A percentile compares a stretch with the other conserved stretches of the same genome.
Conservation (phyloP, 2,797 vertebrate species). For the Muscicapa comitata region DNA sequence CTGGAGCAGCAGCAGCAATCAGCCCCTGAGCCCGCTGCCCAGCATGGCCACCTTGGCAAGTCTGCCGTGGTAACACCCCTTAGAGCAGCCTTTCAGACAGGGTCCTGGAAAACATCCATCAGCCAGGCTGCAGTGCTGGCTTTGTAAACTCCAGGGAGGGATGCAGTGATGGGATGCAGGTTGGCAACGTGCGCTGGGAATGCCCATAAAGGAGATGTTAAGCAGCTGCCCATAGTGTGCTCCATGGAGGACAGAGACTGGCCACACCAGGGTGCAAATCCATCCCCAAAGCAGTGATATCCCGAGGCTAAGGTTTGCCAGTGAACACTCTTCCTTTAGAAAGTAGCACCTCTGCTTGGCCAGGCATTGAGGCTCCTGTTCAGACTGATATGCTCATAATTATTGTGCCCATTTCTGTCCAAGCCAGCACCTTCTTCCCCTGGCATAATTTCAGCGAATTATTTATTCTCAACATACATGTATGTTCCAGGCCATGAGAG, state of each 20-base stretch:
- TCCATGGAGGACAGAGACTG: not conserved
- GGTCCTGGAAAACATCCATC: not conserved
- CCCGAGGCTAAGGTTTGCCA: not conserved
- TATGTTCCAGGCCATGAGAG: not conserved
- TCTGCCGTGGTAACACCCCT: not conserved
- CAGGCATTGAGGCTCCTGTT: not conserved
- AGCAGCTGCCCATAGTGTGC: not conserved
- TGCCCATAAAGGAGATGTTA: not conserved
- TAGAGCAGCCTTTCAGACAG: not conserved
- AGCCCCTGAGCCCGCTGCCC: not conserved
- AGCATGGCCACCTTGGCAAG: not conserved
- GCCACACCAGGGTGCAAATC: not conserved
- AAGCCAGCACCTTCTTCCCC: not conserved
- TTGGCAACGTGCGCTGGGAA: accelerated
- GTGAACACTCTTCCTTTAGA: not conserved
- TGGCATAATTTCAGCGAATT: not conserved
- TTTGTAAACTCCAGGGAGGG: not conserved
- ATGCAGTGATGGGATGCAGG: not conserved
- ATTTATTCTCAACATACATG: not conserved
- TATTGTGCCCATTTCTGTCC: not conserved
- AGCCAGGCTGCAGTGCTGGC: not conserved
- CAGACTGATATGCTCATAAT: not conserved
- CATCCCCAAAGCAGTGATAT: not conserved
- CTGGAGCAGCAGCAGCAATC: not conserved
- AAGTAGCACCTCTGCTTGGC: not conserved